Percentiles rank a stretch among this genome's conserved stretches.
phyloP scores from a whole-genome alignment of 2,113 vertebrate genomes.

The Rhynchopsitta pachyrhyncha region DNA sequence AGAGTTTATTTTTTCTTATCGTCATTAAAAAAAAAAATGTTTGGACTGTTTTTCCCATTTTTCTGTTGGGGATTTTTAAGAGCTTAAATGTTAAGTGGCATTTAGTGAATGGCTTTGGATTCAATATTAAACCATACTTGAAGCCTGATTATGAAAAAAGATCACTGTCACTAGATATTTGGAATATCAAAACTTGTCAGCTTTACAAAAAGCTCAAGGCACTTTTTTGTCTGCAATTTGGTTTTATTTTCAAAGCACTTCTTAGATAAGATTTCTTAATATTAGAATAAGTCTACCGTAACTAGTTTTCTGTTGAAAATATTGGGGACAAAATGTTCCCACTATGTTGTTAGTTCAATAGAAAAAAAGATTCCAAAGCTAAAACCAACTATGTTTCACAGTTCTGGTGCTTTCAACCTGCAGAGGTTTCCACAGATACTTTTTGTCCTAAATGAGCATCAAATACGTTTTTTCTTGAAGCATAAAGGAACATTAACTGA shows the following conservation, averaged over 20 bases:
- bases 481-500: neutral
- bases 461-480: neutral
- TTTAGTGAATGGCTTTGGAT: conserved; percentile 5
- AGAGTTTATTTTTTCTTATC: conserved; percentile 44
- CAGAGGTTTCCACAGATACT: neutral
- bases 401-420: neutral
- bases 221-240: conserved; percentile 6
- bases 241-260: conserved; percentile 22
- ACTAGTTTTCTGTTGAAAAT: conserved; percentile 12
- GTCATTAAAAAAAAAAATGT: neutral
- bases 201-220: conserved; percentile 43
- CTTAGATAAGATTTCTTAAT: conserved; percentile 38
- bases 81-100: neutral
- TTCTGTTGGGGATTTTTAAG: neutral
- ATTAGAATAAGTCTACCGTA: neutral
- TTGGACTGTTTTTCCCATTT: neutral
- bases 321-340: neutral
- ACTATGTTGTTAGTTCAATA: neutral
- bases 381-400: neutral
- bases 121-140: neutral
- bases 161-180: conserved; percentile 16
- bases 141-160: conserved; percentile 33
- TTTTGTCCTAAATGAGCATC: neutral
- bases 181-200: conserved; percentile 39
- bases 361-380: neutral